These are phyloP conservation scores for Sylvia borin DNA, from an alignment of 2,797 vertebrate species.

Conservation along the genomic window DNA sequence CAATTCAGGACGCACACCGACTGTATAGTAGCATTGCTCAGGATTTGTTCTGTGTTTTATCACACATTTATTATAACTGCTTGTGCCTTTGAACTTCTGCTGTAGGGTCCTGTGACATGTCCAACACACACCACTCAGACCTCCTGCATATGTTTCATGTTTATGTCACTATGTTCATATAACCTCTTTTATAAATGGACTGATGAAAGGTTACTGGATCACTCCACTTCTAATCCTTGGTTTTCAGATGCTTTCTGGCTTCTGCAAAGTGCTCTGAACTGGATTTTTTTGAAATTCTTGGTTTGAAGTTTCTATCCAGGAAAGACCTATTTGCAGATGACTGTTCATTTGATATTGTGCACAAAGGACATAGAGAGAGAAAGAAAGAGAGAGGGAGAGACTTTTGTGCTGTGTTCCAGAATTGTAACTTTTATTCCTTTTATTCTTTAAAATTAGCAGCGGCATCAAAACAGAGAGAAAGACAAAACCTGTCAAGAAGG, in stretches of 20 bases:
- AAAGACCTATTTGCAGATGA: background rate
- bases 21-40: background rate
- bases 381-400: background rate
- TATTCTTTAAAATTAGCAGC: background rate
- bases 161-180: constrained; percentile 50
- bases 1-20: background rate
- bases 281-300: background rate
- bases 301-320: background rate
- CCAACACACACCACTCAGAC: constrained; percentile 36
- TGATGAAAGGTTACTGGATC: constrained; percentile 31
- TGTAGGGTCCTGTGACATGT: constrained; percentile 39
- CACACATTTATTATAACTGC: constrained; percentile 50
- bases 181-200: background rate
- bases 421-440: background rate
- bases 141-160: constrained; percentile 43
- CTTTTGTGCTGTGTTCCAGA: background rate
- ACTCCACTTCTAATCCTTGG: background rate
- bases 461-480: background rate
- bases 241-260: constrained; percentile 12
- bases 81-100: constrained; percentile 39
- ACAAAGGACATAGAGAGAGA: background rate
- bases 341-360: background rate
- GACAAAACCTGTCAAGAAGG: background rate
- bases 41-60: constrained; percentile 52
- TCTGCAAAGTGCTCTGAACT: background rate